Base-by-base conservation (phyloP, 2,888 invertebrate genomes). In the Andrena dorsata region DNA sequence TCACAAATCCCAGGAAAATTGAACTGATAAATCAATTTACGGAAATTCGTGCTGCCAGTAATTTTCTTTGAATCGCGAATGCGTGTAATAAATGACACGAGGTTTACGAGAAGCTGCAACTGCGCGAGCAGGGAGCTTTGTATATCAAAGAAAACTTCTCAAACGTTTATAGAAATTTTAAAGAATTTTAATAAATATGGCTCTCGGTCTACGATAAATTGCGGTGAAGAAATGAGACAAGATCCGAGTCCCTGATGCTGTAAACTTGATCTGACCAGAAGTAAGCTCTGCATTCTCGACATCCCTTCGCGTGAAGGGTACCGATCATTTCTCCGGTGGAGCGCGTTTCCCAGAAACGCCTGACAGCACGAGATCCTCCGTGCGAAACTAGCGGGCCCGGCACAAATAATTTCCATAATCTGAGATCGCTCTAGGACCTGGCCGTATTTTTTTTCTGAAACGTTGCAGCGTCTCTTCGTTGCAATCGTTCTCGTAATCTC, bases 381-480 rank as follows among this genome's bases (percentile, higher is more conserved):
- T 41, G 64, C 41, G 66, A 64, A 60, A 47, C 75, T 75, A 81
- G 69, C 65, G 10, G 20, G 60, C 58, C 70, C 69, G 49, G 26
- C 80, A 68, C 78, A 82, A 87, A 88, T 86, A 83, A 88, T 87
- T 83, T 82, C 75, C 77, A 79, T 80, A 86, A 88, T 88, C 88
- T 87, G 74, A 47, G 82, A 87, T 87, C 87, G 83, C 80, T 76
- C 85, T 86, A 83, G 80, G 76, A 71, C 83, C 68, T 58, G 82
- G 51, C 71, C 78, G 74, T 84, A 87, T 80, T 87, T 80, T 56
- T 56, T 83, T 82, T 80, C 65, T 69, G 83, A 76, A 78, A 81
- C 81, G 47, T 63, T 71, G 79, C 30, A n/a, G 60, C 72, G 51
- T 65, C 69, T 56, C 72, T 23, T 49, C 74, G 70, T 84, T 63